A percentile compares a stretch with the other conserved stretches of the same genome.
Evolutionary conservation across 2,888 invertebrate species (phyloP).

Genomic region (Ischnura elegans): DNA sequence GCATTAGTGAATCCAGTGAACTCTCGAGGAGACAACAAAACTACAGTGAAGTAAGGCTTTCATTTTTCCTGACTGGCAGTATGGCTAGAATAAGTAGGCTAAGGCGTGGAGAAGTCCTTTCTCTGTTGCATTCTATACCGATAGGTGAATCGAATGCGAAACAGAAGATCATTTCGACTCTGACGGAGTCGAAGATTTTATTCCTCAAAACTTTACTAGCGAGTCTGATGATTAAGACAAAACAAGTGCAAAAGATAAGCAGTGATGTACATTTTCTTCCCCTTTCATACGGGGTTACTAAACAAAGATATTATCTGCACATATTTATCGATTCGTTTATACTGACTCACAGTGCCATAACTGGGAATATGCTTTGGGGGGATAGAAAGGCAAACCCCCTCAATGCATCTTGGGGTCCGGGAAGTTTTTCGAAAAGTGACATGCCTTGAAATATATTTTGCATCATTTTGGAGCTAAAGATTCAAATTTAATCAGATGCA

Average conservation of each 20-base stretch:
- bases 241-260: neutral
- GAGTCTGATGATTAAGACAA: neutral
- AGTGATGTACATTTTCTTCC: neutral
- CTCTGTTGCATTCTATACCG: neutral
- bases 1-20: neutral
- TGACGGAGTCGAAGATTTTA: neutral
- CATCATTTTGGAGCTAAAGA: too few species aligned
- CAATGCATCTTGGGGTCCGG: too few species aligned
- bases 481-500: too few species aligned
- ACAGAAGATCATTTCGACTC: neutral
- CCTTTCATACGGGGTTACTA: neutral
- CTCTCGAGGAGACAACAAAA: neutral
- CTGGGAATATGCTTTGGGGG: too few species aligned
- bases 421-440: too few species aligned
- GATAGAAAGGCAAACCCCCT: too few species aligned
- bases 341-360: constrained; percentile 1
- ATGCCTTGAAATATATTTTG: too few species aligned
- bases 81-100: neutral
- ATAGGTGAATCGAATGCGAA: neutral
- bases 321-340: neutral
- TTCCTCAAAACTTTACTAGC: neutral
- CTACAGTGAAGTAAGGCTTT: neutral
- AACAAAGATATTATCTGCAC: neutral
- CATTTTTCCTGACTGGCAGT: neutral
- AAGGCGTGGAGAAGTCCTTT: neutral